Base-by-base conservation (phyloP, 2,888 invertebrate genomes). In the Epinotia nisella region DNA sequence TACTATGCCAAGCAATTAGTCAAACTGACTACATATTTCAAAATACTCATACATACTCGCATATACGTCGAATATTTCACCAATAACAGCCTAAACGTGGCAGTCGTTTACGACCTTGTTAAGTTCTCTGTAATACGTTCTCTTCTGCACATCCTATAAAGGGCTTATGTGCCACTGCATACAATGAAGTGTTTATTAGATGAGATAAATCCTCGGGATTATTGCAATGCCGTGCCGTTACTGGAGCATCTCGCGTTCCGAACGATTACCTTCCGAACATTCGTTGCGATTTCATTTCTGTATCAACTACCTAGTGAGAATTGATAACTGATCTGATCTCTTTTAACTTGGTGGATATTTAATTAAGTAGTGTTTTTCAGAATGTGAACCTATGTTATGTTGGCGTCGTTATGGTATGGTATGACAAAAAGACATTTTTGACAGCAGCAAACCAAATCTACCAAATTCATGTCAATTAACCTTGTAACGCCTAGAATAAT, bases 171-270 rank as follows among this genome's bases (percentile, higher is more conserved):
- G 53, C 19, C 45, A 53, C 24, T 11, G 21, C 55, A 39, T 4
- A 1, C 15, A 10, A 35, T 4, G 53, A 13, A 4, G 19, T 29
- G 62, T 24, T 24, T 24, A 24, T 15, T 1, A n/a, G 21, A 1
- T 9, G 11, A 29, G 11, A 5, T 17, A 19, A n/a, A 58, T n/a
- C 2, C 19, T 17, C 41, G 41, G 75, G 67, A 71, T 74, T 55
- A 71, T 60, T 69, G 77, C 75, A 78, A 83, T 81, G 78, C 81
- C 81, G 55, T 71, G 76, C 29, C 77, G 79, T 83, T 80, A 83
- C 67, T 83, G 73, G 82, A 83, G 82, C 83, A 82, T 81, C 79
- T 76, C 78, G 69, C 76, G 79, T 80, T 81, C 78, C 82, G 76
- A 77, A 55, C 75, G 78, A 78, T 79, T 79, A 76, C 77, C 55